These are phyloP conservation scores for Leptinotarsa juncta DNA, from an alignment of 2,888 invertebrate species.

Conservation along the genomic window DNA sequence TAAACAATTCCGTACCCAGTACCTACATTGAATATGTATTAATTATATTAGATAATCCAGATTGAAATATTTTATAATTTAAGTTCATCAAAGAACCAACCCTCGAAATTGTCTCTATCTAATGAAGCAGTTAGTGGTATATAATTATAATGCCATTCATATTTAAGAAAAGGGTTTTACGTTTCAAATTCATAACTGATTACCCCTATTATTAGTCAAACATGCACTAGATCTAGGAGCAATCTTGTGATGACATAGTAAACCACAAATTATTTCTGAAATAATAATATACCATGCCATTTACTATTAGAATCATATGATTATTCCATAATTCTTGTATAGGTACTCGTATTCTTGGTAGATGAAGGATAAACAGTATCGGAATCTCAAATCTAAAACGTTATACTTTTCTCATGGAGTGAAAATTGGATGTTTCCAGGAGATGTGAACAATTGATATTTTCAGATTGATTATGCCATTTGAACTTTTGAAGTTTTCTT, in stretches of 20 bases:
- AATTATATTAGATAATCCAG: too few species aligned
- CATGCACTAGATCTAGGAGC: background rate
- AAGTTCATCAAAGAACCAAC: background rate
- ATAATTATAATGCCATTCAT: background rate
- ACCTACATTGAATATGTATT: too few species aligned
- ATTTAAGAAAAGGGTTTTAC: background rate
- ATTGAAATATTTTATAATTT: background rate
- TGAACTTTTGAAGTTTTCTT: too few species aligned
- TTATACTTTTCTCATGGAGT: background rate
- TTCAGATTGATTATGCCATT: too few species aligned
- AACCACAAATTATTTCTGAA: constrained; percentile 12
- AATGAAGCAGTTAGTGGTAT: background rate
- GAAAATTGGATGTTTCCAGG: background rate
- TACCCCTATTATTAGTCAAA: constrained; percentile 6
- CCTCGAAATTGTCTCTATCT: background rate
- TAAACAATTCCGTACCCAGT: too few species aligned
- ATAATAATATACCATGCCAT: constrained; percentile 10
- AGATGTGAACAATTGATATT: too few species aligned
- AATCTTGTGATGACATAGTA: constrained; percentile 7
- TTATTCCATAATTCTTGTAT: background rate
- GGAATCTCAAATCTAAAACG: background rate
- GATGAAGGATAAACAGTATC: background rate
- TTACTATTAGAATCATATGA: background rate
- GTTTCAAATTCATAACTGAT: constrained; percentile 9
- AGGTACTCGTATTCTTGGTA: background rate